phyloP scores from a whole-genome alignment of 2,113 vertebrate genomes.

The Scomber scombrus region DNA sequence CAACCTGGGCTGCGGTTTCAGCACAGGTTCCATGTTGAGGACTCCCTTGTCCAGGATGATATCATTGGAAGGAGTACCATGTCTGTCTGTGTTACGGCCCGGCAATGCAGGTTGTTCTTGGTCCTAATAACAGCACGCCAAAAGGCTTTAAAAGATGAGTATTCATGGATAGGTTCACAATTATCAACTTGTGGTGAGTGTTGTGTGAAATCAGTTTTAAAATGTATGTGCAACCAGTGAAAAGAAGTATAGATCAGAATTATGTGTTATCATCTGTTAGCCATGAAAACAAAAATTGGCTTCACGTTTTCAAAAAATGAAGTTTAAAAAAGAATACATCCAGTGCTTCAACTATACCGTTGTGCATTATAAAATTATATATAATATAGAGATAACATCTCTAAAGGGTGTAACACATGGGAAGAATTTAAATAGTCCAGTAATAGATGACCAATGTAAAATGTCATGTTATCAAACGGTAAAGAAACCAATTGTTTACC shows the following conservation, averaged over 20 bases:
- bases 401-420: background rate
- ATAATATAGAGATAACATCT: too few relatives aligned
- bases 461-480: background rate
- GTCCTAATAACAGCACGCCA: conserved; percentile 59
- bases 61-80: conserved; percentile 39
- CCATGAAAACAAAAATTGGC: too few relatives aligned
- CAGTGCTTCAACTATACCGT: too few relatives aligned
- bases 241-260: background rate
- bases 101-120: conserved; percentile 16
- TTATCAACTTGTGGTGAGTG: background rate
- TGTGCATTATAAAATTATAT: too few relatives aligned
- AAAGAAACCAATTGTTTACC: conserved; percentile 68
- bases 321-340: too few relatives aligned
- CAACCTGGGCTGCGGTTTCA: conserved; percentile 84
- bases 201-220: background rate
- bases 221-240: background rate
- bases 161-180: background rate
- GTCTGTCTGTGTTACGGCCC: background rate
- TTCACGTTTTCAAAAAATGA: background rate
- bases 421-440: background rate
- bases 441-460: background rate
- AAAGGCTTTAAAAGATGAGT: background rate
- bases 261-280: background rate
- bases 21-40: conserved; percentile 85
- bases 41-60: conserved; percentile 79